Evolutionary conservation across 2,797 vertebrate genomes (phyloP), one percentile per base, ranked within the genome.

Genomic region (Buphagus erythrorhynchus): DNA sequence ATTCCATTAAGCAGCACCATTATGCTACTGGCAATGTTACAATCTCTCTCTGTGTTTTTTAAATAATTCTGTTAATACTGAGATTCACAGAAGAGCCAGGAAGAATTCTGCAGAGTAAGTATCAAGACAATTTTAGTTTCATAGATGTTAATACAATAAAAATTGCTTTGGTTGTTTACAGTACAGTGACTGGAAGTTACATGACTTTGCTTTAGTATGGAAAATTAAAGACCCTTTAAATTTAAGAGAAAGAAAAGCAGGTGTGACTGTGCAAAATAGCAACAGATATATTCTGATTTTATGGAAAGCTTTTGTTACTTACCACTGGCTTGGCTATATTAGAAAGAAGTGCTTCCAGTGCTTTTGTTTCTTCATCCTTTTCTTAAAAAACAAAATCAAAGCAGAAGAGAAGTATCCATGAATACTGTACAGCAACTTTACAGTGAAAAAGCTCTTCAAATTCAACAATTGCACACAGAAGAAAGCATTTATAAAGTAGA

Each of bases 281-380:
- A 89, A 72, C 15, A 85, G 28, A 65, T 38, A 51, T 5, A 25
- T 38, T 92, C 16, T 36, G 38, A 74, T 65, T 86, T 80, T 73
- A 78, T 40, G 13, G 21, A 86, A 90, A 91, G 26, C 15, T 75
- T 73, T 61, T 67, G 48, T 88, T 97, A 98, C 99, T 98, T 97
- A 99, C 99, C 98, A 95, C 96, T 86, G 99, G 99, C 97, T 99
- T 99, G 96, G 93, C 96, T 97, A 99, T 98, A 95, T 97, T 98
- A 83, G 99, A 99, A 95, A 99, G 97, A 83, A 98, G 96, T 46
- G 98, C 98, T 97, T 99, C 98, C 90, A 99, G 97, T 94, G 98
- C 99, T 98, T 98, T 99, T 55, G 98, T 98, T 96, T 99, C 99
- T 97, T 99, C 98, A 96, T 99, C 98, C 94, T 99, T 98, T 97